phyloP scores from a whole-genome alignment of 2,888 invertebrate genomes.

The Andricus quercusramuli region DNA sequence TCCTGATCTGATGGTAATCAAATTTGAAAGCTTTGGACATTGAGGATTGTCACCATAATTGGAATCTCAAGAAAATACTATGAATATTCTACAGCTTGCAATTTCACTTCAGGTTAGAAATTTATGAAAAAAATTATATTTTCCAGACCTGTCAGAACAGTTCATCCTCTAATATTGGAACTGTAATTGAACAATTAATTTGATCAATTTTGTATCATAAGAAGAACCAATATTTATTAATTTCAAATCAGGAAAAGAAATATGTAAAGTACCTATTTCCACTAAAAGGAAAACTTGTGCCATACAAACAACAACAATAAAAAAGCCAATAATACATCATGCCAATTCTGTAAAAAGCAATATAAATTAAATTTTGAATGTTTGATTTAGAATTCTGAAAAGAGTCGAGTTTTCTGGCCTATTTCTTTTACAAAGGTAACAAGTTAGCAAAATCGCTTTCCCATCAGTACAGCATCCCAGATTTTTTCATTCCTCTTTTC shows the following conservation, averaged over 20 bases:
- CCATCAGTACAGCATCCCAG: neutral
- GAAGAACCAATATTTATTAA: neutral
- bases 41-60: too few relatives aligned
- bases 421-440: neutral
- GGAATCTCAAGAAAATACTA: too few relatives aligned
- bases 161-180: too few relatives aligned
- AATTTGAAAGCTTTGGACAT: too few relatives aligned
- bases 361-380: neutral
- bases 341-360: neutral
- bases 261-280: neutral
- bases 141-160: too few relatives aligned
- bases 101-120: too few relatives aligned
- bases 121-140: too few relatives aligned
- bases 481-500: neutral
- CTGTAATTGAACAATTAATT: too few relatives aligned
- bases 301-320: neutral
- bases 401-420: neutral
- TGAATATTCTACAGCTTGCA: too few relatives aligned
- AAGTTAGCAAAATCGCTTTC: neutral
- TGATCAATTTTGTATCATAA: neutral
- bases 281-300: neutral
- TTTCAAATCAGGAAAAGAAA: neutral
- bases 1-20: too few relatives aligned
- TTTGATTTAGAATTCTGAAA: neutral
- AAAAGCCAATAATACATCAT: neutral